These are phyloP conservation scores for Aporrectodea caliginosa DNA, from an alignment of 1,140 invertebrate species.

Conservation along the genomic window DNA sequence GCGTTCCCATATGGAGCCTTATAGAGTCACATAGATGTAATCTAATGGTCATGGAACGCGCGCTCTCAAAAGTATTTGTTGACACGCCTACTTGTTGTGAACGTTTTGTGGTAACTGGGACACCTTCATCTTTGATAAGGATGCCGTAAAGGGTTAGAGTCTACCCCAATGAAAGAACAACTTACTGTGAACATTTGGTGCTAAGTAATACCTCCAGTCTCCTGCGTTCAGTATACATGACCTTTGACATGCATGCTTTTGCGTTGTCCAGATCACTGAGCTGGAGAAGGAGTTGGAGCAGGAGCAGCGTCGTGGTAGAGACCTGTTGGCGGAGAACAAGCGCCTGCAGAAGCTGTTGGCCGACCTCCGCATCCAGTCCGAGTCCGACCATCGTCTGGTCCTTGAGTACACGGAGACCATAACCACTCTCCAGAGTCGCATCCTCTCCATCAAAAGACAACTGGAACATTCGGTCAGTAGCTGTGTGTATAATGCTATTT, in stretches of 20 bases:
- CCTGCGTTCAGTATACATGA: no score
- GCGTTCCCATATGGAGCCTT: no score
- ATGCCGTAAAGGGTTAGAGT: background rate
- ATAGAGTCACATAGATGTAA: no score
- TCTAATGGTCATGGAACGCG: no score
- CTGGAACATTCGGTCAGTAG: constrained; percentile 53
- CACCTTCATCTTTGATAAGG: background rate
- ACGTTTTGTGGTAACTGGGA: background rate
- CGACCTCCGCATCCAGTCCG: constrained; percentile 43
- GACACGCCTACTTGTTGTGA: background rate
- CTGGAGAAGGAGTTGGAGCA: constrained; percentile 53
- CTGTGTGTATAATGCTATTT: no score
- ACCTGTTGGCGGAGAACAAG: constrained; percentile 44
- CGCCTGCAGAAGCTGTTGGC: constrained; percentile 51
- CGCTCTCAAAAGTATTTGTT: no score
- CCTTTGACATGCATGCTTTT: no score
- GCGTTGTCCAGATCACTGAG: constrained; percentile 47
- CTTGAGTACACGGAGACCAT: constrained; percentile 48
- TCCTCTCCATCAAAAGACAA: constrained; percentile 54
- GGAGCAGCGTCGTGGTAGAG: constrained; percentile 50
- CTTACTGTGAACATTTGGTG: background rate
- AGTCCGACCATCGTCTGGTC: constrained; percentile 50
- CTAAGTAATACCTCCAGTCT: no score
- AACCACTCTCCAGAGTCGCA: constrained; percentile 47
- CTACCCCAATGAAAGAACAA: background rate